Evolutionary conservation across 2,113 vertebrate species (phyloP), one percentile per base, ranked within the genome.

Genomic region (Rhineura floridana): DNA sequence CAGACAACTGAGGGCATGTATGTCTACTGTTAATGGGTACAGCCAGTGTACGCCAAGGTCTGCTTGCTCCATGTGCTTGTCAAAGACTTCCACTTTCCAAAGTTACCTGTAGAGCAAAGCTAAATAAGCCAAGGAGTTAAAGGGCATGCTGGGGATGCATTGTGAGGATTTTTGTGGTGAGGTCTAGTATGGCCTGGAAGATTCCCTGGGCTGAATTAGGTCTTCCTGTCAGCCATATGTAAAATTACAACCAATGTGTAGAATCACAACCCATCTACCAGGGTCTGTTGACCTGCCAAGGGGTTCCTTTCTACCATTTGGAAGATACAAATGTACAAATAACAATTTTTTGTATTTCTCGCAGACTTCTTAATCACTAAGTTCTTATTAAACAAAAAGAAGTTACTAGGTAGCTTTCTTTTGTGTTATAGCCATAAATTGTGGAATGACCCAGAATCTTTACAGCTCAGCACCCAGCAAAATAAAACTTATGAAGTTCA

Each of bases 401-500:
- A 86, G 93, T 92, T 88, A 90, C 93, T 87, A n/a, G 78, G 85
- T 85, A 91, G 86, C 52, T 93, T 91, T 95, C 93, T 77, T 95
- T 95, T 81, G 92, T 95, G 92, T 89, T 93, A 78, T 86, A 89
- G 89, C 92, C 89, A 88, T 90, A 13, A 90, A 91, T 92, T 75
- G 83, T 89, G 90, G 93, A 95, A 94, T 93, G 93, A 91, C 94
- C 94, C 88, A 91, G 91, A 93, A 93, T 88, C 91, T 87, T 87
- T 69, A 91, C 30, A 92, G 93, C 85, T 90, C 85, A 39, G 39
- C 85, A 55, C 15, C 85, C 91, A 87, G 88, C 91, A 95, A 95
- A 95, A 96, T 92, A 93, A 93, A 95, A 95, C 90, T 93, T 90
- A 94, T 90, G 93, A 93, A 91, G 94, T 92, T 77, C 94, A 92